A percentile compares a stretch with the other conserved stretches of the same genome.
phyloP scores from a whole-genome alignment of 2,797 vertebrate species.

The Rhabdomys pumilio region DNA sequence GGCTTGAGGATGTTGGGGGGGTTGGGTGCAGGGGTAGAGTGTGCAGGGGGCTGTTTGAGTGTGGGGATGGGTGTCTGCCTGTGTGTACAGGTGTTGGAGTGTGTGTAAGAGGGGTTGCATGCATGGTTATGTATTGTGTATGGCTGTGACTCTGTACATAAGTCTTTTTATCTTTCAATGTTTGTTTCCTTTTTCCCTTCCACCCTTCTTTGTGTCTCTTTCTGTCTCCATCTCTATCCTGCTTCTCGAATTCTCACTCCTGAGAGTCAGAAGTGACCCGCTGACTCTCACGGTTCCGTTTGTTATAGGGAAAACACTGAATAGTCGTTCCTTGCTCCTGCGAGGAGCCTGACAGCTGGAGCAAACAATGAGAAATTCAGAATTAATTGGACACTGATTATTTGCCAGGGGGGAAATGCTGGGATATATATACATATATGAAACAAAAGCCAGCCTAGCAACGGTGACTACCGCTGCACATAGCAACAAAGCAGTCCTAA shows the following conservation, averaged over 20 bases:
- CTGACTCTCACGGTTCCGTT: slow-evolving; percentile 57
- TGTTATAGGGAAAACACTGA: slow-evolving; percentile 53
- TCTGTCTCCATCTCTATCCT: background rate
- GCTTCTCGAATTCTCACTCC: background rate
- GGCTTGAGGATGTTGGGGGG: background rate
- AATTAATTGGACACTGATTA: slow-evolving; percentile 82
- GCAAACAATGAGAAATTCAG: slow-evolving; percentile 82
- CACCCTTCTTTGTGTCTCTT: background rate
- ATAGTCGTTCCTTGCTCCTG: slow-evolving; percentile 40
- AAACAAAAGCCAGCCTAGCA: slow-evolving; percentile 82
- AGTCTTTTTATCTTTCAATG: background rate
- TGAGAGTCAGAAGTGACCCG: slow-evolving; percentile 37
- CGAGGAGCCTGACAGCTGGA: slow-evolving; percentile 69
- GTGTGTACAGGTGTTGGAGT: background rate
- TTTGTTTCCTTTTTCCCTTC: background rate
- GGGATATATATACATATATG: slow-evolving; percentile 35
- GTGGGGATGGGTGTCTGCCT: background rate
- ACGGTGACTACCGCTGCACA: slow-evolving; percentile 32
- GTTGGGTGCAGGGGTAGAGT: background rate
- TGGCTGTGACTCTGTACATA: background rate
- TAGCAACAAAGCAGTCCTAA: slow-evolving; percentile 74
- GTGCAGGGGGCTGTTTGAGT: background rate
- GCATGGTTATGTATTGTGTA: background rate
- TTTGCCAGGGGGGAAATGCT: slow-evolving; percentile 66
- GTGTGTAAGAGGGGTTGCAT: background rate